These are phyloP conservation scores for Caranx ignobilis DNA, from an alignment of 2,113 vertebrate genomes.

Conservation along the genomic window DNA sequence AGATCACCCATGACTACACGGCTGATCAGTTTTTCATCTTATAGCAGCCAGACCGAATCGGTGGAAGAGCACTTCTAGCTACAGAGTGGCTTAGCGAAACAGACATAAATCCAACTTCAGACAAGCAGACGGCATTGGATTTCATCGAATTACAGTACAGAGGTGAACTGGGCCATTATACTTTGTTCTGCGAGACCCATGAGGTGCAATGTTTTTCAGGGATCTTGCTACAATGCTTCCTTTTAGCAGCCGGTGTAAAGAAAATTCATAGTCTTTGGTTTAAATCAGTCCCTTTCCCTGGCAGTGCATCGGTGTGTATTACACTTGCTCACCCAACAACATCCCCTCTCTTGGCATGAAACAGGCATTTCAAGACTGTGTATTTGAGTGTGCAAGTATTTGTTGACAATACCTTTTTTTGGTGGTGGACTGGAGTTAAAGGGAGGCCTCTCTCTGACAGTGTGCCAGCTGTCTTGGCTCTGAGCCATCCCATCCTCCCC, in stretches of 20 bases:
- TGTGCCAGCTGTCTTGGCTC: slow-evolving; percentile 76
- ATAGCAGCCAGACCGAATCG: slow-evolving; percentile 15
- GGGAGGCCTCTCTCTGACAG: slow-evolving; percentile 83
- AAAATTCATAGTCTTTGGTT: slow-evolving; percentile 36
- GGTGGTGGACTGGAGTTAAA: slow-evolving; percentile 79
- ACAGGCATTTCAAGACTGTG: not conserved
- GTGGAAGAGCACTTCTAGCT: slow-evolving; percentile 4
- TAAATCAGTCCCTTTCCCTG: slow-evolving; percentile 29
- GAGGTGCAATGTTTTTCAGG: slow-evolving; percentile 27
- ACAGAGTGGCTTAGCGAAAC: slow-evolving; percentile 24
- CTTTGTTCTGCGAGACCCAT: slow-evolving; percentile 41
- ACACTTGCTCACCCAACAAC: not conserved
- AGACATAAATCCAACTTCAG: slow-evolving; percentile 17
- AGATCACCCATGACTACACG: not conserved
- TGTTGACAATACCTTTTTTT: slow-evolving; percentile 84
- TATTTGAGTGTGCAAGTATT: slow-evolving; percentile 19
- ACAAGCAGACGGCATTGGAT: slow-evolving; percentile 21
- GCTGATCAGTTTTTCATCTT: slow-evolving; percentile 12
- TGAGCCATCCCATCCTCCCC: slow-evolving; percentile 71
- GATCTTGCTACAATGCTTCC: slow-evolving; percentile 28
- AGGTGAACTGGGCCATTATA: slow-evolving; percentile 28
- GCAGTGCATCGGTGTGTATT: slow-evolving; percentile 20
- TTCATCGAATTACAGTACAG: slow-evolving; percentile 38
- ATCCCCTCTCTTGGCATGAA: slow-evolving; percentile 3
- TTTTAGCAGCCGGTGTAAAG: slow-evolving; percentile 30